Evolutionary conservation across 2,888 invertebrate genomes (phyloP).

Genomic region (Ichneumoninae sp.): DNA sequence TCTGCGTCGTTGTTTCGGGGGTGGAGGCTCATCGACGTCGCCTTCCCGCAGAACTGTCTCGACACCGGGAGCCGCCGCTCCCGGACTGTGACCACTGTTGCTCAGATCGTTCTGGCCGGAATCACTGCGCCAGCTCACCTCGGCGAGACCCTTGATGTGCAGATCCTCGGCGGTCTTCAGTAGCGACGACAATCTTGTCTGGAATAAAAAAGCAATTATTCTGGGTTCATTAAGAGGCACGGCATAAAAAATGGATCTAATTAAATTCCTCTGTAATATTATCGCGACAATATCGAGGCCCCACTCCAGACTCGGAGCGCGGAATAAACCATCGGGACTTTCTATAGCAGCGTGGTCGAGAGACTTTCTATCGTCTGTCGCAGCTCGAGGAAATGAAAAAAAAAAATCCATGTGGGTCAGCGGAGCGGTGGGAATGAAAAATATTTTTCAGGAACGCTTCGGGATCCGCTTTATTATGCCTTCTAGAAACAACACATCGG

Average conservation of each 20-base stretch:
- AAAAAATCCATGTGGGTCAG: slow-evolving; percentile 24
- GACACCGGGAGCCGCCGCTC: slow-evolving; percentile 80
- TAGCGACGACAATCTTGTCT: slow-evolving; percentile 94
- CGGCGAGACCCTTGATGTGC: slow-evolving; percentile 95
- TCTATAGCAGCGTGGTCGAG: slow-evolving; percentile 75
- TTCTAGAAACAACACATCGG: background rate
- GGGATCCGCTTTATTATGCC: background rate
- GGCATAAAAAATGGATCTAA: slow-evolving; percentile 69
- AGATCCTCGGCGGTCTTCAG: slow-evolving; percentile 96
- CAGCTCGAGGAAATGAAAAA: slow-evolving; percentile 44
- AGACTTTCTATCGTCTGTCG: slow-evolving; percentile 62
- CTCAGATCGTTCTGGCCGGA: slow-evolving; percentile 78
- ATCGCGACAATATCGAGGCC: slow-evolving; percentile 71
- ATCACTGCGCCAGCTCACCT: slow-evolving; percentile 92
- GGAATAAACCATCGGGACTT: slow-evolving; percentile 82
- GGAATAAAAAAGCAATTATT: slow-evolving; percentile 77
- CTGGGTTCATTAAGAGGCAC: slow-evolving; percentile 12
- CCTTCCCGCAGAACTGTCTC: slow-evolving; percentile 81
- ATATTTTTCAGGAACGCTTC: background rate
- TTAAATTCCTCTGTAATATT: slow-evolving; percentile 77
- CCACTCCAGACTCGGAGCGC: slow-evolving; percentile 55
- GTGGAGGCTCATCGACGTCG: slow-evolving; percentile 80
- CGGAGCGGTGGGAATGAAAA: background rate
- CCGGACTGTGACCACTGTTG: slow-evolving; percentile 81
- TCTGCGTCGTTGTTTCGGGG: slow-evolving; percentile 87